Evolutionary conservation across 2,113 vertebrate species (phyloP).

Genomic region (Notarius quadriscutis): DNA sequence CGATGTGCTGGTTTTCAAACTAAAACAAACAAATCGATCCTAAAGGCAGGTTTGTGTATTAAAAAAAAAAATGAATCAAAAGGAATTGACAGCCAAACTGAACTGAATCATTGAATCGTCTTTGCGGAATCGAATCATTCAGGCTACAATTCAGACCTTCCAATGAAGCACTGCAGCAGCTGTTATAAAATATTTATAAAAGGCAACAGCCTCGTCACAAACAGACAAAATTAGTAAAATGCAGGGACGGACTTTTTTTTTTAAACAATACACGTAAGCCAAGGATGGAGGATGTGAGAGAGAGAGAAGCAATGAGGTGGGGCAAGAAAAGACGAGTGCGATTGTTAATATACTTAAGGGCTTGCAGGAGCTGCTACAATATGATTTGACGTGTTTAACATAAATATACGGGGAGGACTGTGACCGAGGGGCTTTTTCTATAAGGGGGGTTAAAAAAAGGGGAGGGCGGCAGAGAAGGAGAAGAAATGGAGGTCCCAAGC

Average conservation of each 20-base stretch:
- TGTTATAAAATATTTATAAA: conserved; percentile 76
- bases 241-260: conserved; percentile 61
- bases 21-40: too few species aligned
- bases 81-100: too few species aligned
- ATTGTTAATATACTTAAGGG: conserved; percentile 65
- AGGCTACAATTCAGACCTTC: conserved; percentile 63
- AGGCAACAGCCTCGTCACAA: conserved; percentile 58
- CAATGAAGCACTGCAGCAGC: conserved; percentile 63
- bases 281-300: conserved; percentile 60
- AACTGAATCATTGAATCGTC: too few species aligned
- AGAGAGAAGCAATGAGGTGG: conserved; percentile 56
- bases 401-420: conserved; percentile 73
- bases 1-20: too few species aligned
- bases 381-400: conserved; percentile 84
- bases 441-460: conserved; percentile 8
- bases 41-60: too few species aligned
- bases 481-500: conserved; percentile 61
- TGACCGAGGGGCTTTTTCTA: conserved; percentile 60
- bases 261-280: conserved; percentile 70
- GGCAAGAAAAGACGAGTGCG: conserved; percentile 54
- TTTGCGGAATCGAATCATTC: too few species aligned
- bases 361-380: conserved; percentile 77
- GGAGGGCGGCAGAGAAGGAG: conserved; percentile 54
- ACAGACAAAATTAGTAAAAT: conserved; percentile 71
- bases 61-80: too few species aligned